phyloP scores from a whole-genome alignment of 2,888 invertebrate species.

The Xestia xanthographa region DNA sequence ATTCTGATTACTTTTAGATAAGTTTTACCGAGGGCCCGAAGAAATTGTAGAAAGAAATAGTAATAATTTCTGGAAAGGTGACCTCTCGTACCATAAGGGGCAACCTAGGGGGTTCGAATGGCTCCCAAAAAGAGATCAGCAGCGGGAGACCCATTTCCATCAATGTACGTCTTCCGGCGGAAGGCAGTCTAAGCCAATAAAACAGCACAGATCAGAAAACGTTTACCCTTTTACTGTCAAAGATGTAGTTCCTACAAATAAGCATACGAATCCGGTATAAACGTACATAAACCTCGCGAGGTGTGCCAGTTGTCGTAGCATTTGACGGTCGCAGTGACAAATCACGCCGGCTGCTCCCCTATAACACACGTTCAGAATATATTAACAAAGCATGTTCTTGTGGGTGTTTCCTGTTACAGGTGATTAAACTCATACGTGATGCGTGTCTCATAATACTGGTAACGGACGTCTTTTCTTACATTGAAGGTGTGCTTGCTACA shows the following conservation, averaged over 20 bases:
- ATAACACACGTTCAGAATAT: conserved; percentile 53
- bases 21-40: neutral
- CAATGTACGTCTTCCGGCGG: neutral
- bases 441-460: conserved; percentile 24
- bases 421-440: conserved; percentile 40
- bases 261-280: conserved; percentile 13
- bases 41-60: neutral
- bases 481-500: neutral
- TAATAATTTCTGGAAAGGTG: neutral
- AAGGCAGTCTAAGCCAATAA: neutral
- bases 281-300: conserved; percentile 20
- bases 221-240: neutral
- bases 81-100: neutral
- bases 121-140: neutral
- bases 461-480: conserved; percentile 15
- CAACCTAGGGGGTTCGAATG: neutral
- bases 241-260: conserved; percentile 13
- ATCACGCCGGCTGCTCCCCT: conserved; percentile 32
- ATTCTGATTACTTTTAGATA: neutral
- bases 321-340: conserved; percentile 48
- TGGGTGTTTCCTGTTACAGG: conserved; percentile 30
- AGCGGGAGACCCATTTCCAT: neutral
- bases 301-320: conserved; percentile 25
- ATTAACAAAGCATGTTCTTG: conserved; percentile 48
- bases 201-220: neutral